A percentile compares a stretch with the other conserved stretches of the same genome.
phyloP scores from a whole-genome alignment of 2,797 vertebrate species.

The Megaceryle alcyon region DNA sequence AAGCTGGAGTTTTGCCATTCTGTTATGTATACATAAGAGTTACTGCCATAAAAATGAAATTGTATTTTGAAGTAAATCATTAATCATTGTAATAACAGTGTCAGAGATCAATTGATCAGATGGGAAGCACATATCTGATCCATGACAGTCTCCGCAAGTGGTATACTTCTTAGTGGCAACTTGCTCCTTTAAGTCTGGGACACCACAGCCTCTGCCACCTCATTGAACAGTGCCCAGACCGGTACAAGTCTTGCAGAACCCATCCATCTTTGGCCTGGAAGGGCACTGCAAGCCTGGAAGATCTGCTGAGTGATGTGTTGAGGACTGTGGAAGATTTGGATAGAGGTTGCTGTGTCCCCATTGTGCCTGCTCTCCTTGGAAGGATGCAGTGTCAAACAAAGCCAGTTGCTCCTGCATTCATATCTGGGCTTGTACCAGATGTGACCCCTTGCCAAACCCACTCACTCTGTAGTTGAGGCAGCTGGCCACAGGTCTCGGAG shows the following conservation, averaged over 20 bases:
- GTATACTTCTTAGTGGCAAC: neutral
- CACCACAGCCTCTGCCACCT: neutral
- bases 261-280: neutral
- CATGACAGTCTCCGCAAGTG: neutral
- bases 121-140: neutral
- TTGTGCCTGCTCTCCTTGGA: fast-evolving
- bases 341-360: neutral
- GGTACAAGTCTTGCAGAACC: neutral
- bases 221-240: neutral
- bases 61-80: neutral
- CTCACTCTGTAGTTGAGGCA: fast-evolving
- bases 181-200: neutral
- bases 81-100: neutral
- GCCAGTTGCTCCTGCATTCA: fast-evolving
- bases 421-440: fast-evolving
- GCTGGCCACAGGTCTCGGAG: neutral
- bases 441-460: neutral
- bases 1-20: neutral
- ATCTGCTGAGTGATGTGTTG: neutral
- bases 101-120: neutral
- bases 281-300: neutral
- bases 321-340: neutral
- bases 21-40: neutral
- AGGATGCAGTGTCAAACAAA: neutral
- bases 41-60: neutral